Percentiles rank a stretch among this genome's conserved stretches.
These are phyloP conservation scores for Agelastica alni DNA, from an alignment of 2,888 invertebrate genomes.

Conservation along the genomic window DNA sequence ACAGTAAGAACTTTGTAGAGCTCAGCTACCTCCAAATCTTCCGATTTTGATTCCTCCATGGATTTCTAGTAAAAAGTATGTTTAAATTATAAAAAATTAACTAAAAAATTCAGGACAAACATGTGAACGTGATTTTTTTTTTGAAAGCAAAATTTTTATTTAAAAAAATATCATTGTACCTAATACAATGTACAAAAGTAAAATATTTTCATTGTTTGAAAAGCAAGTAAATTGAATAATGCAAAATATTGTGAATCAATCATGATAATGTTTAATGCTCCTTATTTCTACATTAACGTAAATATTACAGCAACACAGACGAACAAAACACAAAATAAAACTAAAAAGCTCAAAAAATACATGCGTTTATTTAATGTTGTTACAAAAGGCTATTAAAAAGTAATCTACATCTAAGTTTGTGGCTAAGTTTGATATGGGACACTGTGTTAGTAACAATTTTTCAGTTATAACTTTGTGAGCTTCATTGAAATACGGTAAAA, in stretches of 20 bases:
- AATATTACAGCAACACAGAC: background rate
- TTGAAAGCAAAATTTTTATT: background rate
- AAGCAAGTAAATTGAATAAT: background rate
- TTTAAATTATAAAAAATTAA: too few relatives aligned
- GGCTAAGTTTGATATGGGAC: background rate
- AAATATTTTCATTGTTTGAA: too few relatives aligned
- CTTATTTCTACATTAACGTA: too few relatives aligned
- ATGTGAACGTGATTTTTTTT: background rate
- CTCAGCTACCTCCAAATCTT: conserved; percentile 45
- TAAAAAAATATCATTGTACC: too few relatives aligned
- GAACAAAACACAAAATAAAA: conserved; percentile 3
- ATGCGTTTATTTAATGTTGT: conserved; percentile 3
- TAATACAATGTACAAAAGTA: too few relatives aligned
- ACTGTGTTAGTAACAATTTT: conserved; percentile 8
- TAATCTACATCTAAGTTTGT: background rate
- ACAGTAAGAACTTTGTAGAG: conserved; percentile 49
- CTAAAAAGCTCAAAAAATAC: conserved; percentile 1
- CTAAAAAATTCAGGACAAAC: too few relatives aligned
- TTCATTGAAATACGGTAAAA: background rate
- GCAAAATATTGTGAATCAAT: background rate
- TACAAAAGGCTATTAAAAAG: conserved; percentile 7
- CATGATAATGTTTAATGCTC: background rate
- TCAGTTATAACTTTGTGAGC: background rate
- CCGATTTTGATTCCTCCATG: conserved; percentile 46
- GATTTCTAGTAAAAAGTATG: conserved; percentile 46